A percentile compares a stretch with the other conserved stretches of the same genome.
Conservation (phyloP, 2,113 vertebrate species). For the Phaethornis superciliosus region DNA sequence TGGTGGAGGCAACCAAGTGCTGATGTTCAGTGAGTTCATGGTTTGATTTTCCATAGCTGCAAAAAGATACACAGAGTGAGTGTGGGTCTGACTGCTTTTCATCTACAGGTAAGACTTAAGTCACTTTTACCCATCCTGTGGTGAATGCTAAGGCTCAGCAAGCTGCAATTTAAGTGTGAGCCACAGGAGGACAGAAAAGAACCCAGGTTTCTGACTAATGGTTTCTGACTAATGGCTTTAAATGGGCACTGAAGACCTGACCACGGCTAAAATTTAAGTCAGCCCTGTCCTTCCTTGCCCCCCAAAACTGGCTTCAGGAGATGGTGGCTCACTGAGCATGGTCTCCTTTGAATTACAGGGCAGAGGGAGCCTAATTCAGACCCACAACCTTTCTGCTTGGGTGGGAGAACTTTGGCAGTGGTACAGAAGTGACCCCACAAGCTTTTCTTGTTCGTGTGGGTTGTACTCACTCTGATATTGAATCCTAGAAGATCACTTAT, state of each 20-base stretch:
- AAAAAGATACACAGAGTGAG: not conserved
- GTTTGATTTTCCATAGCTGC: slow-evolving; percentile 82
- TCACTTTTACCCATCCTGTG: not conserved
- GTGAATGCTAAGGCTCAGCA: rapidly evolving
- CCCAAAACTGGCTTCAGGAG: not conserved
- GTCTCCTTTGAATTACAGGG: not conserved
- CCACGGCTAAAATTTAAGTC: not conserved
- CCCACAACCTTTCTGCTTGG: rapidly evolving
- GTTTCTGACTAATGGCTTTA: not conserved
- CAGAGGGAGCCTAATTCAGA: not conserved
- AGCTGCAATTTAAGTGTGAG: not conserved
- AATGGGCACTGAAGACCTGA: not conserved
- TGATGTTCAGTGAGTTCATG: slow-evolving; percentile 31
- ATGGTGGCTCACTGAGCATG: rapidly evolving
- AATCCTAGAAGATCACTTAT: slow-evolving; percentile 96
- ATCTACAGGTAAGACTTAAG: rapidly evolving
- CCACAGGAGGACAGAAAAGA: not conserved
- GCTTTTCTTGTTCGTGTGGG: no score
- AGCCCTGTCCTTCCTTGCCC: not conserved
- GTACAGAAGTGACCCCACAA: not conserved
- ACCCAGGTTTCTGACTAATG: rapidly evolving
- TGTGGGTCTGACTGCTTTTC: not conserved
- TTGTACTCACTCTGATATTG: slow-evolving; percentile 91
- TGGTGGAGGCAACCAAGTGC: not conserved
- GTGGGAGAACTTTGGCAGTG: rapidly evolving